phyloP scores from a whole-genome alignment of 2,113 vertebrate genomes.

The Cairina moschata region DNA sequence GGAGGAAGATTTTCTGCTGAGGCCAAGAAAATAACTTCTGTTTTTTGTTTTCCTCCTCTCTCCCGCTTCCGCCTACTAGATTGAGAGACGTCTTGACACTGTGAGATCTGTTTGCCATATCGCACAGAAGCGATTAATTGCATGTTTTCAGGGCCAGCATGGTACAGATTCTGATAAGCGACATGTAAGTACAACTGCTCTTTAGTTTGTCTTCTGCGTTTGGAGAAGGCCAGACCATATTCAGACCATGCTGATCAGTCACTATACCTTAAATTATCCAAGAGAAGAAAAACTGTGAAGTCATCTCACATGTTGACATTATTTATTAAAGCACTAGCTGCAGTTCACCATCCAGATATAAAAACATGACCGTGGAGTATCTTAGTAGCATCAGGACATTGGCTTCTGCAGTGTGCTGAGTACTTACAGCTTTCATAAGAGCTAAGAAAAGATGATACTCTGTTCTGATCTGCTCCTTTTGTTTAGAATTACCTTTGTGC shows the following conservation, averaged over 20 bases:
- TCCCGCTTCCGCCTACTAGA: constrained; percentile 71
- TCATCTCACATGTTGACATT: rapidly evolving
- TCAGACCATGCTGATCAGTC: not conserved
- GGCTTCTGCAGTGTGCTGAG: rapidly evolving
- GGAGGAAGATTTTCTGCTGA: not conserved
- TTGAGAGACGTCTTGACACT: constrained; percentile 92
- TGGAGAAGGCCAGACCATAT: no score
- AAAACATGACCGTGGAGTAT: not conserved
- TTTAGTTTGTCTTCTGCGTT: not conserved
- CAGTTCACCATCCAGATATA: not conserved
- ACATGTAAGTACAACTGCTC: constrained; percentile 81
- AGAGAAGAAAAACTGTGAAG: not conserved
- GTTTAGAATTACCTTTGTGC: not conserved
- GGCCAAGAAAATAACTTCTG: constrained; percentile 19
- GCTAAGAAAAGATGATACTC: not conserved
- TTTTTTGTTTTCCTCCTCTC: not conserved
- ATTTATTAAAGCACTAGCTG: not conserved
- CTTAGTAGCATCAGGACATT: not conserved
- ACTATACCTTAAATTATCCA: not conserved
- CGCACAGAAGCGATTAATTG: constrained; percentile 89
- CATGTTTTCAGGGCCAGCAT: constrained; percentile 93
- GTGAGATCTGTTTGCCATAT: constrained; percentile 94
- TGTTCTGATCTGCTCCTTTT: not conserved
- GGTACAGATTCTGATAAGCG: constrained; percentile 92
- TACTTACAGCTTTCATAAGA: not conserved